A percentile compares a stretch with the other conserved stretches of the same genome.
These are phyloP conservation scores for Pogonophryne albipinna DNA, from an alignment of 2,797 vertebrate genomes.

Conservation along the genomic window DNA sequence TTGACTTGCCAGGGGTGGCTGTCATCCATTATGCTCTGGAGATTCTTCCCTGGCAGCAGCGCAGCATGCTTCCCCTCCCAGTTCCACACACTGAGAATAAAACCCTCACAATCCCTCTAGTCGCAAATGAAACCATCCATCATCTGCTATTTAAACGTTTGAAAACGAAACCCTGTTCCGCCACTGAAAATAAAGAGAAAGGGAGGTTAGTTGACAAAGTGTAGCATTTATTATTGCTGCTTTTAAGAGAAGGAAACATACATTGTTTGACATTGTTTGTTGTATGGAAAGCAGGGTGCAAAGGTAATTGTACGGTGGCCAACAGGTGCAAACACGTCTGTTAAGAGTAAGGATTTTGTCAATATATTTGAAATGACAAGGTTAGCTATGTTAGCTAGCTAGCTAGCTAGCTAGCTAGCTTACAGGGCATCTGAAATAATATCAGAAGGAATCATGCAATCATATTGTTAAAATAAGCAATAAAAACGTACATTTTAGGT, in stretches of 20 bases:
- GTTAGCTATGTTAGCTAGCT: no score
- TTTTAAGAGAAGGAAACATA: not conserved
- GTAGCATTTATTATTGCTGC: not conserved
- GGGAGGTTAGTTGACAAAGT: not conserved
- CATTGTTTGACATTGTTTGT: not conserved
- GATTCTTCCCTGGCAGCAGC: conserved; percentile 44
- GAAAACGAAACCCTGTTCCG: not conserved
- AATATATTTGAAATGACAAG: no score
- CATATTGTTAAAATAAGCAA: no score
- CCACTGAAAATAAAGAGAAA: conserved; percentile 1
- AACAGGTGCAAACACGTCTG: no score
- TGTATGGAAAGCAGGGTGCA: not conserved
- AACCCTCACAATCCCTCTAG: conserved; percentile 45
- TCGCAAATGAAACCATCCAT: conserved; percentile 46
- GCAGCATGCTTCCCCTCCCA: conserved; percentile 38
- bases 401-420: no score
- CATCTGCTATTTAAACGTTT: conserved; percentile 47
- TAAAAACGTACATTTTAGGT: no score
- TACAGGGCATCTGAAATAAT: no score
- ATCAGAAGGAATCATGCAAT: no score
- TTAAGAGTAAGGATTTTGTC: no score
- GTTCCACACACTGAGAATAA: conserved; percentile 56
- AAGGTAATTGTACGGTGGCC: no score
- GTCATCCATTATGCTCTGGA: conserved; percentile 52
- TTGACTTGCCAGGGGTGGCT: conserved; percentile 55